These are phyloP conservation scores for Tolmerus cingulatus DNA, from an alignment of 2,888 invertebrate genomes.

Conservation along the genomic window DNA sequence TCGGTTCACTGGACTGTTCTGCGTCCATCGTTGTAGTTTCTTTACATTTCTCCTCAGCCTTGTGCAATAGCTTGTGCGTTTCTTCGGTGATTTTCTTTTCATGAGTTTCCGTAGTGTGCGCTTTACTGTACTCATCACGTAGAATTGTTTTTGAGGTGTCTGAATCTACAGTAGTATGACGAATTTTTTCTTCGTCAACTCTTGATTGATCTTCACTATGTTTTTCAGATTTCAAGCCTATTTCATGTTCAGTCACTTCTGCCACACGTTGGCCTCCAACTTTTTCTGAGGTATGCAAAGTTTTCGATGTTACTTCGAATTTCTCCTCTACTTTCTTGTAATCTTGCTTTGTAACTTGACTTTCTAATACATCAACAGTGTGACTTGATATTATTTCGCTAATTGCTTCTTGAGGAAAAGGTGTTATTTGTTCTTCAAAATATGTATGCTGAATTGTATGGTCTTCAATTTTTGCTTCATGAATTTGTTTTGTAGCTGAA, in stretches of 20 bases:
- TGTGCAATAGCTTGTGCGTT: constrained; percentile 9
- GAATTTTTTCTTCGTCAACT: background rate
- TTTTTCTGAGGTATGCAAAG: constrained; percentile 50
- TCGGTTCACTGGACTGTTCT: constrained; percentile 19
- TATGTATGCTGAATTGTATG: constrained; percentile 6
- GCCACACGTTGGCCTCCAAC: constrained; percentile 39
- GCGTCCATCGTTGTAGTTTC: constrained; percentile 38
- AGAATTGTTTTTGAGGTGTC: constrained; percentile 3
- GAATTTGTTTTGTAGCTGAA: background rate
- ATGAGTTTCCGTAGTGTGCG: background rate
- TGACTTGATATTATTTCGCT: constrained; percentile 52
- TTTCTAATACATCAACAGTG: constrained; percentile 46
- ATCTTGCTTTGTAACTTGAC: constrained; percentile 45
- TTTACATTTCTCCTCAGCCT: background rate
- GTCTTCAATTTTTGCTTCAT: background rate
- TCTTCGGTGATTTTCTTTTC: background rate
- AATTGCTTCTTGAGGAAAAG: constrained; percentile 41
- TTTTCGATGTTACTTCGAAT: constrained; percentile 49
- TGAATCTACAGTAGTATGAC: background rate
- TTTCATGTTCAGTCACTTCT: constrained; percentile 38
- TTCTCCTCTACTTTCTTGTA: constrained; percentile 41
- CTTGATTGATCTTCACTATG: background rate
- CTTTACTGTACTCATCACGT: background rate
- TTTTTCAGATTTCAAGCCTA: background rate
- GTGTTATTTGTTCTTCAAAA: constrained; percentile 45